These are phyloP conservation scores for Pseudochaenichthys georgianus DNA, from an alignment of 2,797 vertebrate species.

Conservation along the genomic window DNA sequence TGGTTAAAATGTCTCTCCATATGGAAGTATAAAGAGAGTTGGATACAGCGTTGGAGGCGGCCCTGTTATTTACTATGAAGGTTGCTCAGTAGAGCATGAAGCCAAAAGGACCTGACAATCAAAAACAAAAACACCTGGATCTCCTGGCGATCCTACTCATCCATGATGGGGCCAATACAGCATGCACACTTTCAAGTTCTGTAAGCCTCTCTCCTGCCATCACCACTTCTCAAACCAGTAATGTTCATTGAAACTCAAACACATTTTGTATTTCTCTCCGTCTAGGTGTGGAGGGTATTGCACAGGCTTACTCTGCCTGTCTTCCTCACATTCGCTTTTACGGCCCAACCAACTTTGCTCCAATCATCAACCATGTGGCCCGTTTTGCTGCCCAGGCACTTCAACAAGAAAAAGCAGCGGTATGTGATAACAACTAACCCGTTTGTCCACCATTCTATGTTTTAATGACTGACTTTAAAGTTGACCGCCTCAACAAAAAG, in stretches of 20 bases:
- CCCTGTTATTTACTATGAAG: too few relatives aligned
- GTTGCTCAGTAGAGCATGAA: too few relatives aligned
- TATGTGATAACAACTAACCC: conserved; percentile 75
- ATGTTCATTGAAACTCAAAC: not conserved
- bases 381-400: conserved; percentile 95
- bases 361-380: conserved; percentile 96
- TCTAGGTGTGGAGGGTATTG: conserved; percentile 96
- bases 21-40: too few relatives aligned
- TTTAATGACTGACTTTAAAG: not conserved
- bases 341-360: conserved; percentile 97
- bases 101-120: too few relatives aligned
- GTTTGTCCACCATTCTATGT: not conserved
- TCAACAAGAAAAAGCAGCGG: conserved; percentile 92
- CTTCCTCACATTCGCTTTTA: conserved; percentile 98
- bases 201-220: not conserved
- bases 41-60: too few relatives aligned
- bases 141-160: too few relatives aligned
- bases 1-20: not conserved
- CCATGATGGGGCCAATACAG: too few relatives aligned
- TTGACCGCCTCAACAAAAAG: not conserved
- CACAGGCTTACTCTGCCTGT: conserved; percentile 93
- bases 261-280: conserved; percentile 7
- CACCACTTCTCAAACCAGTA: not conserved
- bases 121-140: too few relatives aligned
- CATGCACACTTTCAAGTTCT: too few relatives aligned